A percentile compares a stretch with the other conserved stretches of the same genome.
Evolutionary conservation across 2,888 invertebrate species (phyloP).

Genomic region (Camponotus fellah): DNA sequence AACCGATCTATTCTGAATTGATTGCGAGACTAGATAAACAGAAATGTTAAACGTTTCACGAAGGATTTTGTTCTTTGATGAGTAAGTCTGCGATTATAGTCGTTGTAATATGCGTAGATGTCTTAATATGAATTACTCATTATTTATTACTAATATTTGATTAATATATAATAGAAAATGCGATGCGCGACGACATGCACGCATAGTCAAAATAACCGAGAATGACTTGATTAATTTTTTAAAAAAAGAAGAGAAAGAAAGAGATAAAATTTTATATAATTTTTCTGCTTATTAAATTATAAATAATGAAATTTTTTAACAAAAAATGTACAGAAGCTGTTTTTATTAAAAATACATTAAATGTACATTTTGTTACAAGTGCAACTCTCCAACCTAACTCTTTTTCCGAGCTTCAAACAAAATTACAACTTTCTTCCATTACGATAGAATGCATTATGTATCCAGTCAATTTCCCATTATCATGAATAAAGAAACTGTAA

Average conservation of each 20-base stretch:
- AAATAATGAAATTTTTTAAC: background rate
- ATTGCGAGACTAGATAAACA: conserved; percentile 22
- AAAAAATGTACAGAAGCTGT: conserved; percentile 3
- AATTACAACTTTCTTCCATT: conserved; percentile 31
- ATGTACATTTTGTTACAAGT: conserved; percentile 25
- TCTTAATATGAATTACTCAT: conserved; percentile 26
- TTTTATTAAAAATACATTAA: conserved; percentile 27
- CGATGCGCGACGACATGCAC: background rate
- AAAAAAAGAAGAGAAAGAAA: background rate
- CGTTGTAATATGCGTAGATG: conserved; percentile 30
- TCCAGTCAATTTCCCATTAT: conserved; percentile 5
- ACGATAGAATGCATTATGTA: conserved; percentile 19
- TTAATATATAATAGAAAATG: conserved; percentile 20
- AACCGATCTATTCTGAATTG: conserved; percentile 18
- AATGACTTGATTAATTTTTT: background rate
- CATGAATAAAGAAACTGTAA: background rate
- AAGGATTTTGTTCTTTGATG: conserved; percentile 11
- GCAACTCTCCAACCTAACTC: conserved; percentile 3
- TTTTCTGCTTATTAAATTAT: conserved; percentile 7
- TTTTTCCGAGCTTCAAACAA: conserved; percentile 27
- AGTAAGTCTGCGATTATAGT: background rate
- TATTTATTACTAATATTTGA: background rate
- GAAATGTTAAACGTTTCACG: conserved; percentile 1
- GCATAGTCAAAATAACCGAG: background rate
- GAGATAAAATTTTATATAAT: background rate